Percentiles rank a stretch among this genome's conserved stretches.
Evolutionary conservation across 2,888 invertebrate genomes (phyloP).

Genomic region (Himalopsyche anomala): DNA sequence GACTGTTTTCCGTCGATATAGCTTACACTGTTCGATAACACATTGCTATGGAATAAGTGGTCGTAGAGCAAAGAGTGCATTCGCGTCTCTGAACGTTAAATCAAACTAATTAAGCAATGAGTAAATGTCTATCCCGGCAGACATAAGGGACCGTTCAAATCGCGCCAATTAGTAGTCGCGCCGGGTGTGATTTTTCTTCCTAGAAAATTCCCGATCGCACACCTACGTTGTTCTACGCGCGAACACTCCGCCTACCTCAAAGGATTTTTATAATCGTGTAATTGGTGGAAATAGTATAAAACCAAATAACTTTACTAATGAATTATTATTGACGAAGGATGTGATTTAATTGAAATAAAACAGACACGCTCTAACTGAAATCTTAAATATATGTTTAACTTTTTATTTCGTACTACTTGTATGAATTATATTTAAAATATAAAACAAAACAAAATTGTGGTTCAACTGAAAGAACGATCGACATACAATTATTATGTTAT

Average conservation of each 20-base stretch:
- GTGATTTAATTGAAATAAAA: too few species aligned
- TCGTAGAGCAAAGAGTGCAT: conserved; percentile 14
- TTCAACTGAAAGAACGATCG: too few species aligned
- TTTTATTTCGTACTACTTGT: too few species aligned
- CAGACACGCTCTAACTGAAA: too few species aligned
- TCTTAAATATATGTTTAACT: too few species aligned
- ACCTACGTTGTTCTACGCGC: not conserved
- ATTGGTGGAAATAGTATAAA: not conserved
- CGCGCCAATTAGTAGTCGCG: conserved; percentile 56
- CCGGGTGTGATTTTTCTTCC: conserved; percentile 48
- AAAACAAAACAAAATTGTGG: too few species aligned
- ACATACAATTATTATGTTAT: too few species aligned
- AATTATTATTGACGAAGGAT: not conserved
- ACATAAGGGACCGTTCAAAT: conserved; percentile 49
- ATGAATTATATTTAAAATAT: too few species aligned
- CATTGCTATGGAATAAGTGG: not conserved
- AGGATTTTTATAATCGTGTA: not conserved
- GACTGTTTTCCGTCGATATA: too few species aligned
- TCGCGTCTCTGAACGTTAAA: conserved; percentile 56
- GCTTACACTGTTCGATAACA: not conserved
- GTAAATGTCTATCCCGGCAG: conserved; percentile 61
- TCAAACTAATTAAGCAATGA: conserved; percentile 65
- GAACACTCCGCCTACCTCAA: not conserved
- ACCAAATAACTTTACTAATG: not conserved
- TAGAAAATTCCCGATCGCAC: not conserved